These are phyloP conservation scores for Brachyistius frenatus DNA, from an alignment of 2,113 vertebrate genomes.

Conservation along the genomic window DNA sequence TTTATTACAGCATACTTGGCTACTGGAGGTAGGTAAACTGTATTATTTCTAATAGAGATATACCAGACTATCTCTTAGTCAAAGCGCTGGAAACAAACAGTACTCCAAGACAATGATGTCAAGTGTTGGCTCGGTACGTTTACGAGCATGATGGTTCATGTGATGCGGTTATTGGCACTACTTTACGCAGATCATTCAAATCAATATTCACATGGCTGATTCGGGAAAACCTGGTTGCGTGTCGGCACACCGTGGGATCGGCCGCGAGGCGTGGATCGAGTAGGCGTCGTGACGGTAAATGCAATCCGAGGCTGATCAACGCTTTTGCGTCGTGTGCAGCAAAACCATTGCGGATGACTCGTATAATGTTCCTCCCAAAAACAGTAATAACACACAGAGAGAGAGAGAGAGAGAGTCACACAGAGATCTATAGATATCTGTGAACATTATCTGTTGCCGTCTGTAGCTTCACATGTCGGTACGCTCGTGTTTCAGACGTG, in stretches of 20 bases:
- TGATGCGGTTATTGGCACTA: not conserved
- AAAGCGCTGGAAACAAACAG: too few relatives aligned
- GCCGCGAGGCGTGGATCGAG: conserved; percentile 3
- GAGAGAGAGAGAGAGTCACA: too few relatives aligned
- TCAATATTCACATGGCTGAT: not conserved
- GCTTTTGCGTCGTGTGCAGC: not conserved
- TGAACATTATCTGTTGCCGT: not conserved
- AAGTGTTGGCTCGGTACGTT: too few relatives aligned
- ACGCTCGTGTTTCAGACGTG: not conserved
- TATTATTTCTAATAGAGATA: too few relatives aligned
- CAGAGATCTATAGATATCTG: not conserved
- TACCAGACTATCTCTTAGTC: too few relatives aligned
- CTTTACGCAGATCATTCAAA: not conserved
- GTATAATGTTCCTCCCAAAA: too few relatives aligned
- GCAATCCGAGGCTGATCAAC: not conserved
- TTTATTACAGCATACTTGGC: too few relatives aligned
- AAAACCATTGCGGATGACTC: not conserved
- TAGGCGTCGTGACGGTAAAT: not conserved
- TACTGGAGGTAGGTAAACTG: too few relatives aligned
- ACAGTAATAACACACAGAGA: too few relatives aligned
- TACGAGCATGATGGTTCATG: too few relatives aligned
- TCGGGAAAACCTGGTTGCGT: not conserved
- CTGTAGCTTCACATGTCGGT: not conserved
- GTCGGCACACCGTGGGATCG: not conserved
- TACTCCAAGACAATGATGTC: too few relatives aligned